Percentiles rank a stretch among this genome's conserved stretches.
Evolutionary conservation across 2,888 invertebrate genomes (phyloP).

Genomic region (Ferdinandea cuprea): DNA sequence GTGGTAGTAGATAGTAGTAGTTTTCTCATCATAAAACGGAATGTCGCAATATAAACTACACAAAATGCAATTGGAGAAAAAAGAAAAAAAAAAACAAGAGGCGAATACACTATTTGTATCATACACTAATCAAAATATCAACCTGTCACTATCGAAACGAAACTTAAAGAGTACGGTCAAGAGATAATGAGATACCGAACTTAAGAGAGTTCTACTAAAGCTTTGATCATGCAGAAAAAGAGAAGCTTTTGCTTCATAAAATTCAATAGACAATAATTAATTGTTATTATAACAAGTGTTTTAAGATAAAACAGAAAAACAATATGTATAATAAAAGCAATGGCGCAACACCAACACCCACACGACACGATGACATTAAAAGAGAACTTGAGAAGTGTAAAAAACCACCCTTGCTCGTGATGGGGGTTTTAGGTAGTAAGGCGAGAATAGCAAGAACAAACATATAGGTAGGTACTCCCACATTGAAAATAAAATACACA

Average conservation of each 20-base stretch:
- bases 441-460: constrained; percentile 27
- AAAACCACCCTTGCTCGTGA: constrained; percentile 63
- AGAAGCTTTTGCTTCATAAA: background rate
- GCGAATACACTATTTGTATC: background rate
- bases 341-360: constrained; percentile 35
- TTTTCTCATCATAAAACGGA: constrained; percentile 48
- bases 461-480: constrained; percentile 21
- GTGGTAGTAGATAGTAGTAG: constrained; percentile 13
- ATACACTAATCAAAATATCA: constrained; percentile 2
- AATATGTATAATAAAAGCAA: background rate
- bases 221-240: background rate
- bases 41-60: constrained; percentile 62
- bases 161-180: constrained; percentile 13
- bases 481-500: too few relatives aligned
- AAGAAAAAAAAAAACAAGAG: background rate
- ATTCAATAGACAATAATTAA: constrained; percentile 19
- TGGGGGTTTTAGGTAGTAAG: constrained; percentile 25
- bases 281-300: constrained; percentile 35
- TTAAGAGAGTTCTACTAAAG: constrained; percentile 42
- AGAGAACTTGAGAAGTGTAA: constrained; percentile 37
- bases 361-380: constrained; percentile 25
- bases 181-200: background rate
- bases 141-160: constrained; percentile 7
- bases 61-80: constrained; percentile 54
- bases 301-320: constrained; percentile 4